Evolutionary conservation across 2,113 vertebrate genomes (phyloP).

Genomic region (Epinephelus lanceolatus): DNA sequence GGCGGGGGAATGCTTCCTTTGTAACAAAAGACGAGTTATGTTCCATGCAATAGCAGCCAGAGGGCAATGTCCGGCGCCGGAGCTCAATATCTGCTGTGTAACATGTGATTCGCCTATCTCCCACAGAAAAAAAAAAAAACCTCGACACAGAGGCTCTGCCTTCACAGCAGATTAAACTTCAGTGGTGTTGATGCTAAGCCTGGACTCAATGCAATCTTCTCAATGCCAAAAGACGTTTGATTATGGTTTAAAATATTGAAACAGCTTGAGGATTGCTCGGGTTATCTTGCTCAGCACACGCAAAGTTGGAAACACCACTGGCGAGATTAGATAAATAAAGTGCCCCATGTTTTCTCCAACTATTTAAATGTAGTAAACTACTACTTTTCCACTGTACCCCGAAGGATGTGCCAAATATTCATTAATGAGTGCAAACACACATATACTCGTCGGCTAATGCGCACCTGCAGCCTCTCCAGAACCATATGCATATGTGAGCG

Average conservation of each 20-base stretch:
- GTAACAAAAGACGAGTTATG: slow-evolving; percentile 37
- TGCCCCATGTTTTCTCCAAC: slow-evolving; percentile 34
- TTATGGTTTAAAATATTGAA: slow-evolving; percentile 69
- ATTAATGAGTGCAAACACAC: slow-evolving; percentile 33
- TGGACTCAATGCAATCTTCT: slow-evolving; percentile 60
- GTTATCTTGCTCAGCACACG: slow-evolving; percentile 56
- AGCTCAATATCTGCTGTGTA: slow-evolving; percentile 50
- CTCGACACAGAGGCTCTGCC: slow-evolving; percentile 26
- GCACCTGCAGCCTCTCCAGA: slow-evolving; percentile 58
- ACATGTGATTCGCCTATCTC: slow-evolving; percentile 48
- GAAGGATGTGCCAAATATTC: not conserved
- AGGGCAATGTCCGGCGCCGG: slow-evolving; percentile 49
- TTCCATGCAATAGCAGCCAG: slow-evolving; percentile 43
- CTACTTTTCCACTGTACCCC: not conserved
- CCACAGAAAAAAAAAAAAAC: not conserved
- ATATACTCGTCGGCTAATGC: slow-evolving; percentile 20
- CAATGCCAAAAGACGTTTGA: slow-evolving; percentile 64
- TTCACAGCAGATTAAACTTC: slow-evolving; percentile 67
- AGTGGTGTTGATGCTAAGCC: slow-evolving; percentile 55
- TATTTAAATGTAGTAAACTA: slow-evolving; percentile 52
- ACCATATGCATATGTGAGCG: not conserved
- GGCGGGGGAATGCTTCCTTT: slow-evolving; percentile 25
- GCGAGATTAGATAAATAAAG: slow-evolving; percentile 67
- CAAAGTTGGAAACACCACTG: slow-evolving; percentile 53
- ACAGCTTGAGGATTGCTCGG: slow-evolving; percentile 54